Evolutionary conservation across 2,888 invertebrate genomes (phyloP).

Genomic region (Lottia gigantea): DNA sequence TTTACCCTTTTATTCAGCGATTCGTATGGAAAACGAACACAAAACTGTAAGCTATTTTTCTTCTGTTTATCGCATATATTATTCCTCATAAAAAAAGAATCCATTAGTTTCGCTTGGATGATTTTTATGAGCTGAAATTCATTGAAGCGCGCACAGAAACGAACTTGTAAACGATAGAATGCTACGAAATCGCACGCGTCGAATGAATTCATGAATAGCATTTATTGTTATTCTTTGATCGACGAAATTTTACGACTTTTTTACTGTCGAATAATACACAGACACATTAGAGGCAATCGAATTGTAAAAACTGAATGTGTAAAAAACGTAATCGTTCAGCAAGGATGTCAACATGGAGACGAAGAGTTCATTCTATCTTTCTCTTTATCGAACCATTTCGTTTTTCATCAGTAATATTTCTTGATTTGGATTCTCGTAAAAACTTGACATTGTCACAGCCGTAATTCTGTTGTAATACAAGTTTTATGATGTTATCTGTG

Average conservation of each 20-base stretch:
- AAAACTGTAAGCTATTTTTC: conserved; percentile 48
- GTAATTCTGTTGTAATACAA: background rate
- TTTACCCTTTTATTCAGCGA: conserved; percentile 55
- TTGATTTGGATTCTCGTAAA: conserved; percentile 5
- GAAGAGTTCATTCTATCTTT: background rate
- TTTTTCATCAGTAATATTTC: background rate
- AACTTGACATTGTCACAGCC: background rate
- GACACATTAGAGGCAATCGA: background rate
- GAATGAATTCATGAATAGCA: background rate
- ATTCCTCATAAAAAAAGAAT: background rate
- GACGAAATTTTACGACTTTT: background rate
- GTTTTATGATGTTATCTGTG: background rate
- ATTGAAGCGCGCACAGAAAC: conserved; percentile 7
- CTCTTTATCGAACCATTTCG: background rate
- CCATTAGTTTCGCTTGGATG: conserved; percentile 10
- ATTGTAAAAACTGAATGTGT: background rate
- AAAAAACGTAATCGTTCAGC: background rate
- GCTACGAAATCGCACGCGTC: background rate
- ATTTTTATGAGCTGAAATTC: background rate
- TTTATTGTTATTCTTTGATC: background rate
- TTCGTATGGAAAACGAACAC: conserved; percentile 53
- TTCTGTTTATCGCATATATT: background rate
- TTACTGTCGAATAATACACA: background rate
- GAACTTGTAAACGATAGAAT: conserved; percentile 9
- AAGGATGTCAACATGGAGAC: background rate